Base-by-base conservation (phyloP, 2,888 invertebrate genomes). In the Drosophila mimetica region DNA sequence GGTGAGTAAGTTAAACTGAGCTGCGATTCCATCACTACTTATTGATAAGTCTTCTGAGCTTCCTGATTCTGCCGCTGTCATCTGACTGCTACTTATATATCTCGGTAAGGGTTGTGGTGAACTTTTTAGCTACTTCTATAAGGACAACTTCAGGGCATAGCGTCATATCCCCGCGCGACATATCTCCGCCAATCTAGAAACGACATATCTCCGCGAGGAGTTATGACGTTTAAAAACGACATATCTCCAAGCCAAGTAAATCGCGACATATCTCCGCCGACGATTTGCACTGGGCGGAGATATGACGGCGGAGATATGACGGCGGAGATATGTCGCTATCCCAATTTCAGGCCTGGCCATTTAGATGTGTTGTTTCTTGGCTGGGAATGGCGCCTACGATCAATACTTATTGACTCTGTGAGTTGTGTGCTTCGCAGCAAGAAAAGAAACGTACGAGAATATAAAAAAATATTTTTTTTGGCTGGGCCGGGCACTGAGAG, bases 391-490 rank as follows among this genome's bases (percentile, higher is more conserved):
- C 22, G 22, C 8, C 1, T 2, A 3, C 13, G 7, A 39, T n/a
- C 25, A 18, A 51, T 13, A 34, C 18, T 57, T 13, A n/a, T 39
- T 9, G 5, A 11, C 16, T 4, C 9, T 5, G 18, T 6, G 6
- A 11, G 18, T 13, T 11, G 11, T 5, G 20, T 18, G 11, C 11
- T 13, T 11, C 11, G 18, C 11, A 39, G 13, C n/a, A 13, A 13
- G 1, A 6, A 16, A 37, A 37, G 4, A 4, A 41, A 13, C 41
- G 36, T 37, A 30, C 30, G 66, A 66, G 53, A 64, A 75, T 72
- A 58, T 72, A 69, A 78, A 69, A 66, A 76, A 74, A 78, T 81
- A 76, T 85, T 81, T 73, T 73, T 30, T 30, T 11, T 1, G 63
- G 8, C 67, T 69, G 72, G 71, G 71, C 71, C 36, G 61, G 65